Evolutionary conservation across 1,140 invertebrate species (phyloP).

Genomic region (Diplogasteroides magnus): DNA sequence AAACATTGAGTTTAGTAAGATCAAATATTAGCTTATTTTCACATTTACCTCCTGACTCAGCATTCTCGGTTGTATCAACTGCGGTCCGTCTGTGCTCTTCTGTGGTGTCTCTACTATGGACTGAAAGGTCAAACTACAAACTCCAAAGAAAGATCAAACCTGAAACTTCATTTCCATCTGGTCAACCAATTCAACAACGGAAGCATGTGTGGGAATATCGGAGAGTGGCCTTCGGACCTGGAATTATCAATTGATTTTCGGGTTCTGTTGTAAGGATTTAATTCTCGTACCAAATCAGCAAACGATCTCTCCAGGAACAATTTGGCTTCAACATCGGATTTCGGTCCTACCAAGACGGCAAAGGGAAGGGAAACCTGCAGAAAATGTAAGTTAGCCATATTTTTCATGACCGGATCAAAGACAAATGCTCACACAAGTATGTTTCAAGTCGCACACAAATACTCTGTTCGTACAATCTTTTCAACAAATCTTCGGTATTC

Average conservation of each 20-base stretch:
- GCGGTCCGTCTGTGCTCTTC: constrained; percentile 49
- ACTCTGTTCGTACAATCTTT: too few relatives aligned
- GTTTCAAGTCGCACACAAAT: too few relatives aligned
- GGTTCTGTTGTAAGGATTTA: neutral
- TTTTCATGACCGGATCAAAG: too few relatives aligned
- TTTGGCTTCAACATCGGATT: constrained; percentile 54
- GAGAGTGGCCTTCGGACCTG: constrained; percentile 43
- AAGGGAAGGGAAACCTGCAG: constrained; percentile 49
- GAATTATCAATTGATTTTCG: constrained; percentile 9
- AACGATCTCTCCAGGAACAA: constrained; percentile 53
- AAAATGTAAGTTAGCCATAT: neutral
- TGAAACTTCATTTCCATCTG: constrained; percentile 55
- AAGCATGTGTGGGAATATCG: constrained; percentile 41
- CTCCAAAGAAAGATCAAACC: constrained; percentile 15
- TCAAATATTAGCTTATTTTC: too few relatives aligned
- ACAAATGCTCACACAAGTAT: too few relatives aligned
- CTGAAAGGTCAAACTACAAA: constrained; percentile 16
- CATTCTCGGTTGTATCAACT: constrained; percentile 42
- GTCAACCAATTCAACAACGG: constrained; percentile 47
- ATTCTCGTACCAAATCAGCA: constrained; percentile 42
- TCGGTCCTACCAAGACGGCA: constrained; percentile 52
- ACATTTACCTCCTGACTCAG: constrained; percentile 28
- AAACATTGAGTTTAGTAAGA: too few relatives aligned
- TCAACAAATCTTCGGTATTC: too few relatives aligned
- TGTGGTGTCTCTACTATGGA: constrained; percentile 53